Base-by-base conservation (phyloP, 1,140 invertebrate species). In the Spodoptera litura region DNA sequence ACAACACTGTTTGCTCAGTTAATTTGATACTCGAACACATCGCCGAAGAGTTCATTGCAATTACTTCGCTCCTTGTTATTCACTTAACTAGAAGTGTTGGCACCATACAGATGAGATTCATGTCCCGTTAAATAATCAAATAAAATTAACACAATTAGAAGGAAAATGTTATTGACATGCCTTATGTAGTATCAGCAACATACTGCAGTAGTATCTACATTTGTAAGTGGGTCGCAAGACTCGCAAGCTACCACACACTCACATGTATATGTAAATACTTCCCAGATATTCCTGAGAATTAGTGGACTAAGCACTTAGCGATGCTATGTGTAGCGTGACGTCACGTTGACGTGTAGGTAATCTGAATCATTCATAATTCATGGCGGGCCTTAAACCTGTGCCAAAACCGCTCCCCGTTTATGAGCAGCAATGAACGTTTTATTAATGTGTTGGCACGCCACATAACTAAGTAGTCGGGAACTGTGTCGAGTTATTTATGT, bases 401-500 rank as follows among this genome's bases (percentile, higher is more conserved):
- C 66, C 66, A 70, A 70, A 71, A 71, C 68, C 68, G 51, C 68
- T 51, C 68, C 13, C 52, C 68, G 68, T 56, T 56, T 71, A 56
- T 56, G 52, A 71, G 52, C 68, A 56, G 68, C 68, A 38, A 71
- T 71, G 53, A 71, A 71, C 68, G 35, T 71, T 55, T 56, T 56
- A 71, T 71, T 53, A 71, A 71, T 71, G 52, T 56, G 52, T 71
- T 71, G 68, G 68, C 52, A 35, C 68, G 53, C 68, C 68, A 71
- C 68, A 71, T 71, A 71, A 71, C 68, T 71, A 56, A 71, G 68
- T 56, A 71, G 52, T 71, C 35, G 27, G 20, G 31, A 71, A 71
- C 38, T 56, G 52, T 71, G 52, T 38, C 68, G 52, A 56, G 52
- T 74, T 74, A 74, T 74, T 74, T 61, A 74, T 74, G 71, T 61